Conservation (phyloP, 2,797 vertebrate species). For the Cirrhinus mrigala region DNA sequence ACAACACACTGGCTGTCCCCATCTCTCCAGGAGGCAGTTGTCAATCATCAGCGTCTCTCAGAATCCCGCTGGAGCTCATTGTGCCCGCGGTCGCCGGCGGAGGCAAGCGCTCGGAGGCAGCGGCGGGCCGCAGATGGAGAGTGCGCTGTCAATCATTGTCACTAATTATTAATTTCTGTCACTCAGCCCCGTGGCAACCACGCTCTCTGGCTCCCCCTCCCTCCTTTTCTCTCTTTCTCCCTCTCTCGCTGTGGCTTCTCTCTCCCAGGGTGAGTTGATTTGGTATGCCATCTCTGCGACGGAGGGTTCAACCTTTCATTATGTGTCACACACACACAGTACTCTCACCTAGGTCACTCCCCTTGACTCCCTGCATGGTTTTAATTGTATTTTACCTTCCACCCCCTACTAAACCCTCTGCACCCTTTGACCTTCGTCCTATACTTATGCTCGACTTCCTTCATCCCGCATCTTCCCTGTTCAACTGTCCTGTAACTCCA, state of each 20-base stretch:
- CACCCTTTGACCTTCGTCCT: slow-evolving; percentile 48
- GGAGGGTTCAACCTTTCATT: slow-evolving; percentile 87
- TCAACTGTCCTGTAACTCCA: slow-evolving; percentile 36
- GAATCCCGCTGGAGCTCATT: slow-evolving; percentile 94
- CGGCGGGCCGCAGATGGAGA: slow-evolving; percentile 92
- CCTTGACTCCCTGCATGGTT: slow-evolving; percentile 79
- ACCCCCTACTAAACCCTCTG: slow-evolving; percentile 64
- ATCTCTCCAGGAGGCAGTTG: slow-evolving; percentile 97
- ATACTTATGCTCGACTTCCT: neutral
- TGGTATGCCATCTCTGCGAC: slow-evolving; percentile 86
- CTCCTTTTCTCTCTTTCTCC: slow-evolving; percentile 58
- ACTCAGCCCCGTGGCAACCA: slow-evolving; percentile 95
- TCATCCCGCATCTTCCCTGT: slow-evolving; percentile 29
- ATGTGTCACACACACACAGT: slow-evolving; percentile 75
- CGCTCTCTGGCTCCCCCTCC: slow-evolving; percentile 70
- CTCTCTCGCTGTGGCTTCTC: slow-evolving; percentile 61
- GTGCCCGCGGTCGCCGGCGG: slow-evolving; percentile 92
- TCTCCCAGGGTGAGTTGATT: slow-evolving; percentile 88
- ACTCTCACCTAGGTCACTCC: slow-evolving; percentile 85
- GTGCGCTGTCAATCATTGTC: slow-evolving; percentile 99
- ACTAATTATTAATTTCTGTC: slow-evolving; percentile 99
- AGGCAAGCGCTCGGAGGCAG: slow-evolving; percentile 91
- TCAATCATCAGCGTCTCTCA: slow-evolving; percentile 91
- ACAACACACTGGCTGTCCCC: slow-evolving; percentile 74
- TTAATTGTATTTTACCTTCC: slow-evolving; percentile 78